These are phyloP conservation scores for Echinometra lucunter DNA, from an alignment of 53 echinoderm and acorn worm species.

Conservation along the genomic window DNA sequence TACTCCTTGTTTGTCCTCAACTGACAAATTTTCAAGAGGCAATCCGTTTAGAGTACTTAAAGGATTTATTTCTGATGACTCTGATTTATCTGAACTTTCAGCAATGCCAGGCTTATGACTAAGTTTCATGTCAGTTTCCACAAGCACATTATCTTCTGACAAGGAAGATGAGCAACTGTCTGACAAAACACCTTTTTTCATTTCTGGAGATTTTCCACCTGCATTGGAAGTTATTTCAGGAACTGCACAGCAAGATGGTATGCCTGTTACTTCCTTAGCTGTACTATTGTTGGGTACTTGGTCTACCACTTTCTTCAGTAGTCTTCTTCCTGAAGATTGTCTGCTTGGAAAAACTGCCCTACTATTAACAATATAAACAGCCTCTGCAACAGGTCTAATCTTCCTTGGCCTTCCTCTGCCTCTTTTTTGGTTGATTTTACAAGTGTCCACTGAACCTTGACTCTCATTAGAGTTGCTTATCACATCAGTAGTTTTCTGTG, in stretches of 20 bases:
- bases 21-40: background rate
- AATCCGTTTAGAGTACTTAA: background rate
- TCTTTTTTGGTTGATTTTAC: background rate
- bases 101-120: background rate
- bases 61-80: background rate
- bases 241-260: too few relatives aligned
- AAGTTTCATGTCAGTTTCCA: background rate
- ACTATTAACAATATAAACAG: too few relatives aligned
- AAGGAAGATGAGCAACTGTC: background rate
- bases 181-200: background rate
- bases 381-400: background rate
- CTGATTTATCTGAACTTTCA: background rate
- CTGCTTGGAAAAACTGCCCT: too few relatives aligned
- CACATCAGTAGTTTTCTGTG: background rate
- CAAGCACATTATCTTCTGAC: background rate
- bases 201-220: background rate
- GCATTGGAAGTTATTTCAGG: too few relatives aligned
- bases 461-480: background rate
- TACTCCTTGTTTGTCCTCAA: background rate
- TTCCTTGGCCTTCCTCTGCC: conserved; percentile 16
- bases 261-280: too few relatives aligned
- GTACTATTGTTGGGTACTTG: too few relatives aligned
- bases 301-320: too few relatives aligned
- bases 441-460: conserved; percentile 8
- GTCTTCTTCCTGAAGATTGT: too few relatives aligned